Conservation (phyloP, 2,113 vertebrate genomes). For the Myocastor coypus region DNA sequence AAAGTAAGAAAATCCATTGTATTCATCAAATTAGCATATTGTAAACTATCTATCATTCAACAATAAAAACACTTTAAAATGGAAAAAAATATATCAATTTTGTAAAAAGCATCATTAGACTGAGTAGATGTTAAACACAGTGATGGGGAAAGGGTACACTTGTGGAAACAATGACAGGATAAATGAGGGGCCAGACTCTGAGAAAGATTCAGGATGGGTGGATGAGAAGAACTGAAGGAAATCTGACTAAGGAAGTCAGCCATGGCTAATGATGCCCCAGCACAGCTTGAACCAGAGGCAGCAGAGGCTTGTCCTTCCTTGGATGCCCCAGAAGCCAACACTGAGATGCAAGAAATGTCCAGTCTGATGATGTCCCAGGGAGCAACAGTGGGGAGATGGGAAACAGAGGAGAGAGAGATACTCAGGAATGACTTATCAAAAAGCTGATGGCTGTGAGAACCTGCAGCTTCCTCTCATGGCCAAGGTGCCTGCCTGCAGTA, state of each 20-base stretch:
- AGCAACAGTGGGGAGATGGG: neutral
- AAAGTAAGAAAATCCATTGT: conserved; percentile 18
- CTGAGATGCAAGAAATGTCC: neutral
- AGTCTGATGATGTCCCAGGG: neutral
- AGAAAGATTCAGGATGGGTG: neutral
- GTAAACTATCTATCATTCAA: conserved; percentile 61
- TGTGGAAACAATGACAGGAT: neutral
- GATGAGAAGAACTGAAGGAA: neutral
- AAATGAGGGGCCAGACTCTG: neutral
- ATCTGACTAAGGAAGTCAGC: neutral
- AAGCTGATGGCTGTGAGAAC: neutral
- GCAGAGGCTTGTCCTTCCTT: neutral
- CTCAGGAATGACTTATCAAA: neutral
- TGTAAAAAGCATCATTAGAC: neutral
- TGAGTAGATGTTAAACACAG: neutral
- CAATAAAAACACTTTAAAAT: neutral
- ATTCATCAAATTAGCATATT: conserved; percentile 4
- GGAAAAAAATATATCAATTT: neutral
- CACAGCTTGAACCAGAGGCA: neutral
- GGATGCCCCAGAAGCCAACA: neutral
- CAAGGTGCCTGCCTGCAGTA: neutral
- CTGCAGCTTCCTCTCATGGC: neutral
- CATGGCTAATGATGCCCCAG: neutral
- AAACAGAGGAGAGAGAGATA: neutral
- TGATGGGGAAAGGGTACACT: neutral